Evolutionary conservation across 37 sponge, comb jelly and placozoan genomes (phyloP).

Genomic region (Oscarella lobularis): DNA sequence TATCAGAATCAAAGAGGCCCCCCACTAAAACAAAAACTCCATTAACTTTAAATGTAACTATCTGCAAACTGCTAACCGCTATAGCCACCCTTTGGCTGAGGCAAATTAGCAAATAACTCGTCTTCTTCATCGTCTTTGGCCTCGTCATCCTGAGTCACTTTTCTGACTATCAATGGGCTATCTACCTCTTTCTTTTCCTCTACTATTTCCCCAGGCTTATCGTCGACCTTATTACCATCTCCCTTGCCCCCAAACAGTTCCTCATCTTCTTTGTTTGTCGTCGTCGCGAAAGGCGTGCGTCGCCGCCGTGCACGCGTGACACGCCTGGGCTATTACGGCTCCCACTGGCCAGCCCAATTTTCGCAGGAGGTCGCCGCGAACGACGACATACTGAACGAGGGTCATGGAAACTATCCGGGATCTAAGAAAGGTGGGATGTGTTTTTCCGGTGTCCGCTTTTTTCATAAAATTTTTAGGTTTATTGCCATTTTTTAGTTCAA

Average conservation of each 20-base stretch:
- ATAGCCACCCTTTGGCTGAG: background rate
- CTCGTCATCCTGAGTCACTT: too few species aligned
- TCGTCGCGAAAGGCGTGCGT: conserved; percentile 59
- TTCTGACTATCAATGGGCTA: conserved; percentile 79
- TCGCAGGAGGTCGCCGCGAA: conserved; percentile 68
- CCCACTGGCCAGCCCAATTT: conserved; percentile 76
- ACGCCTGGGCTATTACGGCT: conserved; percentile 93
- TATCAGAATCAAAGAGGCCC: too few species aligned
- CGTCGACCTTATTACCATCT: background rate
- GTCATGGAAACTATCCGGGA: background rate
- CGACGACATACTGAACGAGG: conserved; percentile 86
- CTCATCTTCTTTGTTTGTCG: conserved; percentile 32
- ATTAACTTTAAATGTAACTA: too few species aligned
- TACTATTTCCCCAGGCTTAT: background rate
- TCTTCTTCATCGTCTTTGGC: background rate
- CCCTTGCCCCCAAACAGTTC: conserved; percentile 37
- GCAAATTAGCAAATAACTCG: background rate
- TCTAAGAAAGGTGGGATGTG: background rate
- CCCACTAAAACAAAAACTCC: too few species aligned
- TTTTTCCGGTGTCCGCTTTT: too few species aligned
- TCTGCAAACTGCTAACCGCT: background rate
- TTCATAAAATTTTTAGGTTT: too few species aligned
- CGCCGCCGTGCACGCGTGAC: conserved; percentile 89
- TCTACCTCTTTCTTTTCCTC: conserved; percentile 54
- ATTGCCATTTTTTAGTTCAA: too few species aligned